A percentile compares a stretch with the other conserved stretches of the same genome.
These are phyloP conservation scores for Rhagonycha fulva DNA, from an alignment of 2,888 invertebrate species.

Conservation along the genomic window DNA sequence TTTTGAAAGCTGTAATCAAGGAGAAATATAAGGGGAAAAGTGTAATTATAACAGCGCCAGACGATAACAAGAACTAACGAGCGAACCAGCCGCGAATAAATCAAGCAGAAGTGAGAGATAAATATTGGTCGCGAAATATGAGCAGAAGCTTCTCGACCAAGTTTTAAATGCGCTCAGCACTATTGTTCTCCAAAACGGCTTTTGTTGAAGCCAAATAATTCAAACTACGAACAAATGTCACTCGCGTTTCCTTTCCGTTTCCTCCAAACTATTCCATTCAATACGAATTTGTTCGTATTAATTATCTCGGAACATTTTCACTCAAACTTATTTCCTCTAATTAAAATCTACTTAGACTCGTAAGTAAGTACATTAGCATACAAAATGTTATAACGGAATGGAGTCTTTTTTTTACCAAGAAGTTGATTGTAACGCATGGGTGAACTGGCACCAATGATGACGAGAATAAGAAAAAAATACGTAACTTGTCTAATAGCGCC, in stretches of 20 bases:
- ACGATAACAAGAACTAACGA: slow-evolving; percentile 31
- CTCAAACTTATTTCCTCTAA: background rate
- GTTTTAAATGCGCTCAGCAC: slow-evolving; percentile 22
- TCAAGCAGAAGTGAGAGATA: slow-evolving; percentile 26
- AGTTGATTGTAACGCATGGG: too few species aligned
- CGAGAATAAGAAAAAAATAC: too few species aligned
- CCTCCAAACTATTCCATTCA: slow-evolving; percentile 15
- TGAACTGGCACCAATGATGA: too few species aligned
- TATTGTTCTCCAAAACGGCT: slow-evolving; percentile 20
- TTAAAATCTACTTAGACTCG: background rate
- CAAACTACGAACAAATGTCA: slow-evolving; percentile 27
- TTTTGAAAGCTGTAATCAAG: slow-evolving; percentile 1
- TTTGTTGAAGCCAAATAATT: slow-evolving; percentile 26
- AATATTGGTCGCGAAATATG: slow-evolving; percentile 30
- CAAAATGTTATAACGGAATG: background rate
- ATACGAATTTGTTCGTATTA: slow-evolving; percentile 13
- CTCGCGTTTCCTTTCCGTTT: slow-evolving; percentile 13
- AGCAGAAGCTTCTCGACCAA: slow-evolving; percentile 26
- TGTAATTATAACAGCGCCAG: slow-evolving; percentile 28
- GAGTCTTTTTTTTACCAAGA: too few species aligned
- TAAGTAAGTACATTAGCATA: background rate
- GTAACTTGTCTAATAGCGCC: too few species aligned
- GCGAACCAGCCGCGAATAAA: slow-evolving; percentile 23
- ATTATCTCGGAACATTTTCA: slow-evolving; percentile 8
- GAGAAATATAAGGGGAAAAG: slow-evolving; percentile 15